phyloP scores from a whole-genome alignment of 2,113 vertebrate species.

The Bubo bubo region DNA sequence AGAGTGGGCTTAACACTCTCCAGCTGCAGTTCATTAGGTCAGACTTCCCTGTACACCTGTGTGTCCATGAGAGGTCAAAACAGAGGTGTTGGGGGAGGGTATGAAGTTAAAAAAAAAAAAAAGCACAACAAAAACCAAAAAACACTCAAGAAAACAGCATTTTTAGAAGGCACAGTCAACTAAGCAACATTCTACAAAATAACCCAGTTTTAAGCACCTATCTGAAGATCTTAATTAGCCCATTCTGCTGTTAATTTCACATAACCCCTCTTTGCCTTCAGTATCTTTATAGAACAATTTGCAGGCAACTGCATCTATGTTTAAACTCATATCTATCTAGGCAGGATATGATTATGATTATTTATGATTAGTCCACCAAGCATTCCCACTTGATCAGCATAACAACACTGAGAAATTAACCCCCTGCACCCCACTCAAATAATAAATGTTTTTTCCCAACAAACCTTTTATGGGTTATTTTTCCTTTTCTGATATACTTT shows the following conservation, averaged over 20 bases:
- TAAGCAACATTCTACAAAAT: background rate
- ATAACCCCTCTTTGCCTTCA: conserved; percentile 34
- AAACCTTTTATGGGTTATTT: background rate
- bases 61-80: background rate
- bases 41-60: background rate
- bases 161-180: background rate
- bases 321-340: conserved; percentile 39
- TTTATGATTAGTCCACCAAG: conserved; percentile 52
- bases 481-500: background rate
- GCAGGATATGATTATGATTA: conserved; percentile 54
- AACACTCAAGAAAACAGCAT: background rate
- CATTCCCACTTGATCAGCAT: background rate
- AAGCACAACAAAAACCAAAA: background rate
- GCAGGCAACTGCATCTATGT: conserved; percentile 14
- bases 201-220: conserved; percentile 44
- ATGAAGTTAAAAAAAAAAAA: background rate
- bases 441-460: background rate
- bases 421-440: background rate
- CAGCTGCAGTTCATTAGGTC: background rate
- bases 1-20: background rate
- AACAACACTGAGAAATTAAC: conserved; percentile 1
- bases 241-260: conserved; percentile 52
- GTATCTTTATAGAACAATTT: conserved; percentile 45
- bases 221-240: conserved; percentile 63
- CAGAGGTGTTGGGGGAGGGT: background rate